These are phyloP conservation scores for Pinctada fucata DNA, from an alignment of 2,888 invertebrate species.

Conservation along the genomic window DNA sequence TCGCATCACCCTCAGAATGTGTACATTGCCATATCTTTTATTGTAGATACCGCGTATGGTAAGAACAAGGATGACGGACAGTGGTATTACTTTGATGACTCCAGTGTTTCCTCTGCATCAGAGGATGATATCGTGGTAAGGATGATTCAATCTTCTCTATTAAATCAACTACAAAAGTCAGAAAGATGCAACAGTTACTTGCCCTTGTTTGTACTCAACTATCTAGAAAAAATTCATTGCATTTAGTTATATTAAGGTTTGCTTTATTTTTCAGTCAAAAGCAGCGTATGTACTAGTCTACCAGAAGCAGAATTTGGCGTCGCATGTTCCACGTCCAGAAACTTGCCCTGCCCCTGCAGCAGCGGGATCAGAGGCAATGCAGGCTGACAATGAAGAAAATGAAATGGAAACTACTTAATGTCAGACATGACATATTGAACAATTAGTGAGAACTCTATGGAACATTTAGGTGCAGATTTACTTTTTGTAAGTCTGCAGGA, in stretches of 20 bases:
- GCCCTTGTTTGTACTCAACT: no score
- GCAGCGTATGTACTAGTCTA: slow-evolving; percentile 80
- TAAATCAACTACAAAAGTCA: background rate
- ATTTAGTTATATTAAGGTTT: no score
- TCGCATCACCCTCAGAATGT: background rate
- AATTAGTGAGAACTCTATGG: no score
- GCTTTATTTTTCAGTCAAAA: slow-evolving; percentile 73
- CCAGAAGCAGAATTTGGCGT: slow-evolving; percentile 62
- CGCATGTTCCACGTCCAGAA: background rate
- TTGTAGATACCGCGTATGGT: slow-evolving; percentile 79
- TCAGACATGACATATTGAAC: no score
- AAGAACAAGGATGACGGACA: slow-evolving; percentile 77
- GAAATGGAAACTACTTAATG: background rate
- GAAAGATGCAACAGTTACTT: no score
- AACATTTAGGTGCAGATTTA: no score
- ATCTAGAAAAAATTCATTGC: no score
- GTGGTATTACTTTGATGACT: slow-evolving; percentile 80
- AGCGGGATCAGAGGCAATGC: background rate
- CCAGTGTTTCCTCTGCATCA: slow-evolving; percentile 75
- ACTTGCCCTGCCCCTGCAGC: background rate
- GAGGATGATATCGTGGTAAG: slow-evolving; percentile 78
- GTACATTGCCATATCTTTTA: background rate
- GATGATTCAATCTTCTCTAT: slow-evolving; percentile 4
- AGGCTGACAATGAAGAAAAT: background rate
- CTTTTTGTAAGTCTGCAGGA: no score